Base-by-base conservation (phyloP, 2,888 invertebrate species). In the Dastarcus helophoroides region DNA sequence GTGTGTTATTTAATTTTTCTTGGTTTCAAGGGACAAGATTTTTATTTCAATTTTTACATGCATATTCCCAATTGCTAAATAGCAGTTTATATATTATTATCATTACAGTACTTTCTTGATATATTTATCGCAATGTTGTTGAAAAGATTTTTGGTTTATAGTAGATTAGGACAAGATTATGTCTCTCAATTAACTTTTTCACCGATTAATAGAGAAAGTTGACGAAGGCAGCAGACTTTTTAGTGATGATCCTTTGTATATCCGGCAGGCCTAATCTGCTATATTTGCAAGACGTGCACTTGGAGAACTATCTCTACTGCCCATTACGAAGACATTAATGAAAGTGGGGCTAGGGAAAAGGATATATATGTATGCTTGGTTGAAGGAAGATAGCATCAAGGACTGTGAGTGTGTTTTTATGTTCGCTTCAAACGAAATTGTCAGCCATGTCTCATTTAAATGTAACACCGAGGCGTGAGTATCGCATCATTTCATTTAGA, bases 391-490 rank as follows among this genome's bases (percentile, higher is more conserved):
- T 53, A 53, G 41, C 44, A 52, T 49, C 53, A 47, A 42, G 47
- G 44, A 46, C 43, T 44, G 48, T 47, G 53, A 57, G 53, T 53
- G 54, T 54, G 53, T 58, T 58, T 56, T 57, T 56, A 54, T 55
- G 56, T 56, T 53, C 47, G 42, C 41, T 51, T 48, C 47, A 48
- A 53, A 56, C 53, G 54, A 53, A 56, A 57, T 54, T 56, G 53
- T 52, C 51, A 50, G 52, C 41, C 50, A 51, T 48, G 51, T 53
- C 53, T 54, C 56, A 56, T 58, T 57, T 54, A 50, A 58, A 58
- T 56, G 48, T 46, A 50, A 50, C 50, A 48, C 44, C 38, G 41
- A n/a, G 43, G 50, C 47, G 51, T 51, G 50, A 50, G 48, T 53
- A 47, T 50, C 47, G 42, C 47, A 45, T 48, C 52, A 43, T 51